Percentiles rank a stretch among this genome's conserved stretches.
Conservation (phyloP, 2,888 invertebrate genomes). For the Mythimna pallens region DNA sequence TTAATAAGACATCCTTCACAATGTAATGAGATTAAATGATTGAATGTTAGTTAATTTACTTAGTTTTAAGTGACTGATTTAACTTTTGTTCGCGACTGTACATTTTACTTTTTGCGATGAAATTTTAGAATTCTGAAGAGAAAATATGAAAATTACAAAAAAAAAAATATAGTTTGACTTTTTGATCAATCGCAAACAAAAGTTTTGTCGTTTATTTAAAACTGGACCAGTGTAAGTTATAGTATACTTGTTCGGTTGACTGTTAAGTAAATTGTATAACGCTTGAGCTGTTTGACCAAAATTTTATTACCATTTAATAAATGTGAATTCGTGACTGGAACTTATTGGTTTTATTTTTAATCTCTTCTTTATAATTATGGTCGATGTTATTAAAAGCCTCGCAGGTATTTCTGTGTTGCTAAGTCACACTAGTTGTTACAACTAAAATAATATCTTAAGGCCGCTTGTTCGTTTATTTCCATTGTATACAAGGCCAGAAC, state of each 20-base stretch:
- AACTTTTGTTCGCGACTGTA: slow-evolving; percentile 44
- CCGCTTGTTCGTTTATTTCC: background rate
- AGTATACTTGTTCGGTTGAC: slow-evolving; percentile 48
- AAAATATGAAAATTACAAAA: slow-evolving; percentile 7
- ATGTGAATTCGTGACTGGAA: slow-evolving; percentile 67
- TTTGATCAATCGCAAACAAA: slow-evolving; percentile 33
- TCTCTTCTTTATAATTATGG: background rate
- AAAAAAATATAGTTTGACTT: background rate
- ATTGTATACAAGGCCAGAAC: no score
- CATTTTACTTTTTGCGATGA: background rate
- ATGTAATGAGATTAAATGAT: slow-evolving; percentile 52
- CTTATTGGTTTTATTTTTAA: slow-evolving; percentile 61
- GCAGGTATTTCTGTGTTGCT: background rate
- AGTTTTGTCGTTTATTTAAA: slow-evolving; percentile 32
- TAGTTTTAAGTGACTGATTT: slow-evolving; percentile 4
- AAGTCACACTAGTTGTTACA: background rate
- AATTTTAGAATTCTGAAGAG: background rate
- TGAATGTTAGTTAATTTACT: slow-evolving; percentile 17
- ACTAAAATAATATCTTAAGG: background rate
- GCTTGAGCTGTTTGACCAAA: slow-evolving; percentile 71
- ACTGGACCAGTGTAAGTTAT: slow-evolving; percentile 23
- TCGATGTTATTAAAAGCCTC: no score
- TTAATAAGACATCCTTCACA: slow-evolving; percentile 40
- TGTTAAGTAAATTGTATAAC: slow-evolving; percentile 55
- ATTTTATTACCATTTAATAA: slow-evolving; percentile 77